A percentile compares a stretch with the other conserved stretches of the same genome.
phyloP scores from a whole-genome alignment of 2,113 vertebrate species.

The Tetraodon nigroviridis region DNA sequence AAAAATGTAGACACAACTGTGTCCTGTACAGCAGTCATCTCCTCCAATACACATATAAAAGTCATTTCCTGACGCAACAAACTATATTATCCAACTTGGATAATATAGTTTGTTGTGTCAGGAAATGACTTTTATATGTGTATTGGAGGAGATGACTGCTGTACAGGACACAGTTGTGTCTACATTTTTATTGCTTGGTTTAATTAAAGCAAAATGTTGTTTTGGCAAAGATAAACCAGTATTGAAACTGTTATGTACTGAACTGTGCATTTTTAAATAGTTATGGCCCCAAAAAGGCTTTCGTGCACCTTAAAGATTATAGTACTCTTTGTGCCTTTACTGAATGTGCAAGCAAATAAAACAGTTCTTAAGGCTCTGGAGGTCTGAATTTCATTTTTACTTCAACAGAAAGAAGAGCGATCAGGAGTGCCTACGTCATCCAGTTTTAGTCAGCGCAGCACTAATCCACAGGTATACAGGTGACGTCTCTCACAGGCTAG shows the following conservation, averaged over 20 bases:
- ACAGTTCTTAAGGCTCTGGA: neutral
- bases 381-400: neutral
- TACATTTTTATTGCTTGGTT: neutral
- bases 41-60: no score
- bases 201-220: neutral
- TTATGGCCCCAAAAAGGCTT: conserved; percentile 8
- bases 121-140: neutral
- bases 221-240: conserved; percentile 32
- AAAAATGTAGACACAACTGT: no score
- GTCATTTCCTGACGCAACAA: no score
- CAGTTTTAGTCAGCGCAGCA: conserved; percentile 10
- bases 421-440: no score
- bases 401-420: no score
- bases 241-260: conserved; percentile 37
- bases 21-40: no score
- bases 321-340: neutral
- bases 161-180: neutral
- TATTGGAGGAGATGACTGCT: neutral
- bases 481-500: neutral
- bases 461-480: neutral
- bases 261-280: conserved; percentile 9
- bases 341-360: conserved; percentile 37
- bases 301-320: conserved; percentile 28
- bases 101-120: neutral
- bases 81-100: neutral